Conservation (phyloP, 53 echinoderm and acorn worm genomes). For the Hippasteria phrygiana region DNA sequence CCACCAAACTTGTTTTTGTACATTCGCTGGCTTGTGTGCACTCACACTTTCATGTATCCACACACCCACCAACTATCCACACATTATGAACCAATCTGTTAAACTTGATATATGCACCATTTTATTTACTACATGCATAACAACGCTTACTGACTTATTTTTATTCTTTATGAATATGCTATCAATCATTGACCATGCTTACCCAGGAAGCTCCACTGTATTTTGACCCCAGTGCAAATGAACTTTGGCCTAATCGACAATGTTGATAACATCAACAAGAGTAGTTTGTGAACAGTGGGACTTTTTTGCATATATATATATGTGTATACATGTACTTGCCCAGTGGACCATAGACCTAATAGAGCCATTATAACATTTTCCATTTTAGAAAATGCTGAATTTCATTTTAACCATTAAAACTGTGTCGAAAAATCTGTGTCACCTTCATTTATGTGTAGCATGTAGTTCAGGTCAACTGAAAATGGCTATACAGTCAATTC, state of each 20-base stretch:
- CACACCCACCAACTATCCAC: not conserved
- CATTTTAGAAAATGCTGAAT: no score
- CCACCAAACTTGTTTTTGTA: not conserved
- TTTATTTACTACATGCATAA: no score
- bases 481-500: no score
- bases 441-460: not conserved
- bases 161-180: not conserved
- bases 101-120: not conserved
- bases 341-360: no score
- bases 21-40: no score
- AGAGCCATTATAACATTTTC: no score
- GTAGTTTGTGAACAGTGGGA: not conserved
- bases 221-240: not conserved
- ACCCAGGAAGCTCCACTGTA: not conserved
- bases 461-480: not conserved
- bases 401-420: no score
- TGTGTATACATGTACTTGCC: no score
- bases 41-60: no score
- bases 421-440: no score
- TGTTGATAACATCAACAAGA: not conserved
- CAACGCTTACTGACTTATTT: not conserved
- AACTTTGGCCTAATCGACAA: not conserved
- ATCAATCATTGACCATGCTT: not conserved
- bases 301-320: no score
- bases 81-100: not conserved